Evolutionary conservation across 2,888 invertebrate genomes (phyloP), one percentile per base, ranked within the genome.

Genomic region (Scelioninae gen. 2): DNA sequence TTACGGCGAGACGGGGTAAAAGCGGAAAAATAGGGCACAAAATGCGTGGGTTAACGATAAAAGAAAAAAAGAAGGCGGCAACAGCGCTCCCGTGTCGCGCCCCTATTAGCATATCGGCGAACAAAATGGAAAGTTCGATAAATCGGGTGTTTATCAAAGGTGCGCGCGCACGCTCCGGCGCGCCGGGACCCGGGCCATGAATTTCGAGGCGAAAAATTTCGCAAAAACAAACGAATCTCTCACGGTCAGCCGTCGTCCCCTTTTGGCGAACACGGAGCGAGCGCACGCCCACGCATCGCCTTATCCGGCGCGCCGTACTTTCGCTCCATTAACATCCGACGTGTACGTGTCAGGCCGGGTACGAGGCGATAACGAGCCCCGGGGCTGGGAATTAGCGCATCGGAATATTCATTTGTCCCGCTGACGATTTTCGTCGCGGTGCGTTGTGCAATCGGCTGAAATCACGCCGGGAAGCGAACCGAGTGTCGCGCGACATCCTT

Each of bases 301-400:
- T 70, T 75, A 75, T 75, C 70, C 65, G 70, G 67, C 61, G 58
- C 61, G 61, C 69, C 57, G 63, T 63, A 69, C 73, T 73, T 69
- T 76, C 76, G 76, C 72, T 69, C 76, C 72, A 67, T 69, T 69
- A 74, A 69, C 74, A 71, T 74, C 65, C 71, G 68, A 67, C 67
- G 61, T 58, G 71, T 63, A 55, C 67, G 65, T 69, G 70, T 71
- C 43, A 55, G 41, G 73, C 61, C 69, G 63, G 52, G 73, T 64
- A 63, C 63, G 53, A 28, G 61, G 45, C 64, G 73, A 73, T 73
- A 73, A 74, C 69, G 69, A 60, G 60, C 35, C n/a, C 37, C 33
- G 37, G 57, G 55, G 53, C 69, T 65, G 60, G 58, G 50, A 69
- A 69, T 74, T 64, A 74, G 73, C 64, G 57, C 58, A 69, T 58